These are phyloP conservation scores for Carcharodon carcharias DNA, from an alignment of 2,797 vertebrate genomes.

Conservation along the genomic window DNA sequence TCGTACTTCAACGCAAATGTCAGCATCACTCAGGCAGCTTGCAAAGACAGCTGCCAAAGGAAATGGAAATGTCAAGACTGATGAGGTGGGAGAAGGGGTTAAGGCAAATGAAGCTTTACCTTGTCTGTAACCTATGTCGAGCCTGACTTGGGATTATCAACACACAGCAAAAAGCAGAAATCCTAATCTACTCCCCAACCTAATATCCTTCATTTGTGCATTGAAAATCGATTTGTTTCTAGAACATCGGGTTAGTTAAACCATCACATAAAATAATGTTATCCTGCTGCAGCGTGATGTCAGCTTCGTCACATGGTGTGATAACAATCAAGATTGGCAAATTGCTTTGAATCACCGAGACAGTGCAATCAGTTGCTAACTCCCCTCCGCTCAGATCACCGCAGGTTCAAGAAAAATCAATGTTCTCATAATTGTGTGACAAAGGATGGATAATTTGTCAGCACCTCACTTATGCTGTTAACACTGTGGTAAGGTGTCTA, in stretches of 20 bases:
- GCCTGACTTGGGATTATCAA: not conserved
- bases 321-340: conserved; percentile 31
- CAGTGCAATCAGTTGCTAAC: not conserved
- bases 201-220: not conserved
- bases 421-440: not conserved
- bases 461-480: not conserved
- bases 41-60: not conserved
- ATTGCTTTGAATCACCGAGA: conserved; percentile 25
- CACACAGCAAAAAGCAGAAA: not conserved
- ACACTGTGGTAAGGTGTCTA: not conserved
- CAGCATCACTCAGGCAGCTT: not conserved
- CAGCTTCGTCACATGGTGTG: conserved; percentile 21
- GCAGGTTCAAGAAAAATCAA: not conserved
- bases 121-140: not conserved
- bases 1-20: not conserved
- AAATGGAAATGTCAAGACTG: not conserved
- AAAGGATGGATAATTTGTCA: not conserved
- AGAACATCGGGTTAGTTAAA: conserved; percentile 21
- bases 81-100: not conserved
- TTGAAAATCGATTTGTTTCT: not conserved
- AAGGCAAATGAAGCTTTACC: not conserved
- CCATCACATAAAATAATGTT: conserved; percentile 9
- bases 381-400: not conserved
- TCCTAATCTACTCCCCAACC: not conserved
- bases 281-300: not conserved